Conservation (phyloP, 1,140 invertebrate genomes). For the Diorhabda carinulata region DNA sequence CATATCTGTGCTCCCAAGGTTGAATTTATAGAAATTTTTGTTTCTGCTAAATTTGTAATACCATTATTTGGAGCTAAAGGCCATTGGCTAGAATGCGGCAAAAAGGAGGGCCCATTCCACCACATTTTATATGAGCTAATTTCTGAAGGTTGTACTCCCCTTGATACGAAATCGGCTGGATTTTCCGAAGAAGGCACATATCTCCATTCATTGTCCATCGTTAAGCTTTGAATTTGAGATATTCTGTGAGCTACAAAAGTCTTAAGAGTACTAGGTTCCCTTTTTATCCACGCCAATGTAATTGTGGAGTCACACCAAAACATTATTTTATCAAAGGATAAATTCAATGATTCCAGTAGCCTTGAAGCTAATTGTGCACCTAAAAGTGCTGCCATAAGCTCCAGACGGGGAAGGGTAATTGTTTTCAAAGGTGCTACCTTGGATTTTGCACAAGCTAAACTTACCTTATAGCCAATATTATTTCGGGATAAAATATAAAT, state of each 20-base stretch:
- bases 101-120: conserved; percentile 40
- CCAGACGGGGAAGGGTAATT: conserved; percentile 35
- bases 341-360: conserved; percentile 16
- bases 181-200: conserved; percentile 44
- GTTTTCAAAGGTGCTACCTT: conserved; percentile 39
- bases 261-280: conserved; percentile 31
- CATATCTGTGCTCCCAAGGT: too few species aligned
- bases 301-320: conserved; percentile 49
- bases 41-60: too few species aligned
- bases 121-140: conserved; percentile 38
- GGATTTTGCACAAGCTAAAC: conserved; percentile 38
- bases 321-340: conserved; percentile 16
- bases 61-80: too few species aligned
- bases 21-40: too few species aligned
- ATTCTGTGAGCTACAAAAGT: conserved; percentile 44
- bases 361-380: conserved; percentile 25
- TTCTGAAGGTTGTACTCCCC: conserved; percentile 38
- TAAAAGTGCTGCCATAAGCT: conserved; percentile 32
- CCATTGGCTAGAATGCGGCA: neutral
- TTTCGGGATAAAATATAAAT: conserved; percentile 34
- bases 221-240: conserved; percentile 41
- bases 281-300: conserved; percentile 38
- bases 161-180: conserved; percentile 48
- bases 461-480: conserved; percentile 11
- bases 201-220: conserved; percentile 34